Base-by-base conservation (phyloP, 2,888 invertebrate species). In the Diaprepes abbreviatus region DNA sequence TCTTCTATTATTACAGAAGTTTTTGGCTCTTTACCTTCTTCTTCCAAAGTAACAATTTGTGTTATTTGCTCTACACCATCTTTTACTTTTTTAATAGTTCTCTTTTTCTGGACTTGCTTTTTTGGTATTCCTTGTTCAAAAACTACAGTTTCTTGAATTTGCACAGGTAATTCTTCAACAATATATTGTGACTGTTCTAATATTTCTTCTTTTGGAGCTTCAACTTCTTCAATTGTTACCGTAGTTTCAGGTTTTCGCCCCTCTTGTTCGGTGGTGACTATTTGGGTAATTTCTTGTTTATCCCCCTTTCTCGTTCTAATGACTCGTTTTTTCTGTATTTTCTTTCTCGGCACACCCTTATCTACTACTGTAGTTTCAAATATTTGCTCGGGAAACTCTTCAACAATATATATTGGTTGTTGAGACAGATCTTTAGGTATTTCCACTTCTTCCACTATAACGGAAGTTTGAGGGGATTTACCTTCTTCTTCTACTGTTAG, bases 401-500 rank as follows among this genome's bases (percentile, higher is more conserved):
- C 74, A 74, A 48, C 78, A 77, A 59, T 79, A 81, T 76, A 83
- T 3, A 19, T 82, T 71, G 79, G 36, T 76, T 82, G 21, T 58
- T 66, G 28, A 6, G 48, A 28, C 50, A 38, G 35, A 14, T 38
- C 21, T 14, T 33, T 21, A 9, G 31, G 3, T n/a, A 50, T 36
- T 55, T 52, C 36, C 28, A 19, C 52, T 33, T 57, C 54, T n/a
- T 71, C 45, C 4, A 21, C 19, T 75, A 75, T 16, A 73, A 76
- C 65, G 0, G 74, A 71, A 63, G 83, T 78, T 76, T 85, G 77
- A 74, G 86, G 79, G 80, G 83, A 75, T 76, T 82, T 84, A 40
- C 85, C 84, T 70, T 85, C 85, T 74, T 86, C 77, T 81, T 85
- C 73, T 75, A 82, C 76, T 79, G 78, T 82, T 28, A 81, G 79